A percentile compares a stretch with the other conserved stretches of the same genome.
Evolutionary conservation across 2,888 invertebrate genomes (phyloP).

Genomic region (Argynnis bischoffii): DNA sequence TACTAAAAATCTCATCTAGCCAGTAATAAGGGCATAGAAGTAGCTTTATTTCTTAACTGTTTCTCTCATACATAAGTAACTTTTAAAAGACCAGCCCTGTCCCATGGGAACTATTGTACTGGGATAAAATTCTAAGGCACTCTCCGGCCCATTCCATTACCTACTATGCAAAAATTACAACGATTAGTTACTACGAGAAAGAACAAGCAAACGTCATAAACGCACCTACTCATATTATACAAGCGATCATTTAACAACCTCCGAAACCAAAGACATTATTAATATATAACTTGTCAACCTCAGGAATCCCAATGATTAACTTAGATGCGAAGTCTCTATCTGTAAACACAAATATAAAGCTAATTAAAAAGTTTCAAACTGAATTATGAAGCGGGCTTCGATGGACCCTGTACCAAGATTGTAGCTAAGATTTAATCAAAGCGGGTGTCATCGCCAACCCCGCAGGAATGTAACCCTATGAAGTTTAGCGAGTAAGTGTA

Average conservation of each 20-base stretch:
- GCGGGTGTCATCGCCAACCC: conserved; percentile 57
- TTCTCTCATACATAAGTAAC: too few relatives aligned
- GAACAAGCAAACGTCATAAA: too few relatives aligned
- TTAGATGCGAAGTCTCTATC: conserved; percentile 77
- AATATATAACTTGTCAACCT: conserved; percentile 75
- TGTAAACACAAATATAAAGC: conserved; percentile 83
- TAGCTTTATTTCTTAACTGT: too few relatives aligned
- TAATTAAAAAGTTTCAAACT: conserved; percentile 83
- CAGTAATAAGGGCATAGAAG: too few relatives aligned
- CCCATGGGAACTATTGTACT: too few relatives aligned
- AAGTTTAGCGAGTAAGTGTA: conserved; percentile 40
- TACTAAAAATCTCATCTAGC: too few relatives aligned
- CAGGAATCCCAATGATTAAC: conserved; percentile 74
- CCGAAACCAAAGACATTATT: conserved; percentile 54
- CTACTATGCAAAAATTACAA: too few relatives aligned
- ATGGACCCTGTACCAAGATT: conserved; percentile 77
- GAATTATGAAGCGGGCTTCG: conserved; percentile 81
- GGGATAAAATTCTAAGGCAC: too few relatives aligned
- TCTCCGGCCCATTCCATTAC: too few relatives aligned
- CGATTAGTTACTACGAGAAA: too few relatives aligned
- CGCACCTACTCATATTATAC: too few relatives aligned
- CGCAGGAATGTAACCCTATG: conserved; percentile 57
- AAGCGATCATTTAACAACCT: background rate
- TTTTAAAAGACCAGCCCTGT: too few relatives aligned
- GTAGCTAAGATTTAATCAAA: conserved; percentile 74